Base-by-base conservation (phyloP, 2,797 vertebrate genomes). In the Epinephelus awoara region DNA sequence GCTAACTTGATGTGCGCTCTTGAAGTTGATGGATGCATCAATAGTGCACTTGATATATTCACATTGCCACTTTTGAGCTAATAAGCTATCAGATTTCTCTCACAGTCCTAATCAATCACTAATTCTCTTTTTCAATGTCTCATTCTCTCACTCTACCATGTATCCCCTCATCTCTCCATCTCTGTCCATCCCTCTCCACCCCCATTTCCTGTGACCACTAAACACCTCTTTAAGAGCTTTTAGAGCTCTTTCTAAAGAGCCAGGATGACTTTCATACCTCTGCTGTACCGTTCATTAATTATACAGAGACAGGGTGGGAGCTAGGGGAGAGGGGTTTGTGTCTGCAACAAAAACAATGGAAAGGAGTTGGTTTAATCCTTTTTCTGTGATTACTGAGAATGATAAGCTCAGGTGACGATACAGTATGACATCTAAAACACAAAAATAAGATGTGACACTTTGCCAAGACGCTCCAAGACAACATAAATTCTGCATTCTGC, bases 201-300 rank as follows among this genome's bases (percentile, higher is more conserved):
- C 67, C 79, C 85, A 92, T 89, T 93, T 92, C 88, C 89, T 85
- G 78, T 82, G 87, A 86, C 89, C 89, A 84, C 90, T 93, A 89
- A 94, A 89, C 84, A 88, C 85, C 80, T 92, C 87, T 88, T 87
- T 86, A 88, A 79, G 57, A 42, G 90, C 91, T 93, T 87, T 94
- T 84, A 93, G 83, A 67, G 68, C 61, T 64, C 72, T 81, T 89
- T 79, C 69, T 82, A 40, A 64, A 79, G 73, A 67, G 75, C 71
- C 58, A 52, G 56, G 67, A 86, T 83, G 89, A 80, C 85, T 79
- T 88, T 86, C 73, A 79, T 86, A 84, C 76, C 82, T 89, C 73
- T 73, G 80, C 77, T 84, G 77, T 84, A 84, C 63, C 61, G 71
- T 73, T 85, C 79, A 92, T 92, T 67, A 88, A 92, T 93, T 87